Base-by-base conservation (phyloP, 2,888 invertebrate genomes). In the Drosophila fungiperda region DNA sequence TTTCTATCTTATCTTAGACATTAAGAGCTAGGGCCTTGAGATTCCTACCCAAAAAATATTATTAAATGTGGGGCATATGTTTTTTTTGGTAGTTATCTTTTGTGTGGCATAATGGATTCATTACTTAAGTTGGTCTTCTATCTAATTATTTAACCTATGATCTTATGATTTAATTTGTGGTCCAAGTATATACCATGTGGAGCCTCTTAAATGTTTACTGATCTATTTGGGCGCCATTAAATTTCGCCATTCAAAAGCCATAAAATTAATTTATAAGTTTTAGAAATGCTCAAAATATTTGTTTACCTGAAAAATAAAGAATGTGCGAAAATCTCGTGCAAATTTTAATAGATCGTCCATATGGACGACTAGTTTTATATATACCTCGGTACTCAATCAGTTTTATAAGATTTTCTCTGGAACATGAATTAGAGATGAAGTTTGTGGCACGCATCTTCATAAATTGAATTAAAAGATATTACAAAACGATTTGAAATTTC, bases 261-360 rank as follows among this genome's bases (percentile, higher is more conserved):
- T 90, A 78, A 90, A 89, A 68, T 20, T 66, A 80, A 89, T 88
- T 86, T 82, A 86, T 89, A 72, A 82, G 79, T 78, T 77, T 80
- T 74, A 80, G 74, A 80, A 89, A 87, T 80, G 73, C 76, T 72
- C 73, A 29, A 42, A 42, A 69, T 59, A 59, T 67, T 68, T 88
- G 88, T 89, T 86, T 86, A 87, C 48, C 42, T 12, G 40, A 40
- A 32, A 38, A 49, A 49, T 62, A 64, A 45, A 60, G 32, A 17
- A 54, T 40, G 67, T 62, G 84, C 48, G 48, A 65, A 42, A 62
- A 60, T 52, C 32, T 38, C 23, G 32, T 45, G 36, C 20, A 55
- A 40, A 38, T 53, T 36, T n/a, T 32, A 49, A 61, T 40, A 48
- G n/a, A 33, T 49, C 26, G 40, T 11, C 36, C 45, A 45, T 2